Evolutionary conservation across 2,797 vertebrate species (phyloP).

Genomic region (Hozukius guyotensis): DNA sequence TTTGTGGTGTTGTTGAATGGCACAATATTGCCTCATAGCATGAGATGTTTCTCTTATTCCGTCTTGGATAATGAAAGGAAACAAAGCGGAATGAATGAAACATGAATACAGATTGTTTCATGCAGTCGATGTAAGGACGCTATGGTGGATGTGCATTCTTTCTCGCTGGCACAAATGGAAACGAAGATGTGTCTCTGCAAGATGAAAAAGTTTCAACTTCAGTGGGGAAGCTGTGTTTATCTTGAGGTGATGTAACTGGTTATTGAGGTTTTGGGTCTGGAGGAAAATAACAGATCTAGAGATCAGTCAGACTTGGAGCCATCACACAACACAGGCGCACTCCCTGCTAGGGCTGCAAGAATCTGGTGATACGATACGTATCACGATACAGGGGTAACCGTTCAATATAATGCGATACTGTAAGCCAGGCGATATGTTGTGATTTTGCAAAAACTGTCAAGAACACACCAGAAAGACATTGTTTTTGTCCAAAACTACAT

Average conservation of each 20-base stretch:
- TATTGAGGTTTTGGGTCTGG: not conserved
- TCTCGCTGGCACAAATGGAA: not conserved
- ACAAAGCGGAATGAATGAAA: not conserved
- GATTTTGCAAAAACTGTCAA: too few relatives aligned
- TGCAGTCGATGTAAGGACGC: not conserved
- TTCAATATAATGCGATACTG: too few relatives aligned
- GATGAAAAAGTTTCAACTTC: not conserved
- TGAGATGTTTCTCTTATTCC: not conserved
- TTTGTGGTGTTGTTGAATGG: not conserved
- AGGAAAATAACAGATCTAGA: not conserved
- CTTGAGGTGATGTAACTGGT: not conserved
- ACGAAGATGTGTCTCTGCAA: rapidly evolving
- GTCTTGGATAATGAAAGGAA: not conserved
- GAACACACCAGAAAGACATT: too few relatives aligned
- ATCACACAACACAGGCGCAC: not conserved
- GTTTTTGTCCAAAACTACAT: too few relatives aligned
- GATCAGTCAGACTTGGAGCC: not conserved
- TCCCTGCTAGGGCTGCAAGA: too few relatives aligned
- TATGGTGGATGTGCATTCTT: not conserved
- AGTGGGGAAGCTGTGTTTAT: not conserved
- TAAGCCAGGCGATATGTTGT: too few relatives aligned
- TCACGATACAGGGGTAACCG: too few relatives aligned
- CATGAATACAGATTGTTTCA: not conserved
- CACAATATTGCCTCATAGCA: not conserved
- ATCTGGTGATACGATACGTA: too few relatives aligned